phyloP scores from a whole-genome alignment of 2,888 invertebrate genomes.

The Dicycla oo region DNA sequence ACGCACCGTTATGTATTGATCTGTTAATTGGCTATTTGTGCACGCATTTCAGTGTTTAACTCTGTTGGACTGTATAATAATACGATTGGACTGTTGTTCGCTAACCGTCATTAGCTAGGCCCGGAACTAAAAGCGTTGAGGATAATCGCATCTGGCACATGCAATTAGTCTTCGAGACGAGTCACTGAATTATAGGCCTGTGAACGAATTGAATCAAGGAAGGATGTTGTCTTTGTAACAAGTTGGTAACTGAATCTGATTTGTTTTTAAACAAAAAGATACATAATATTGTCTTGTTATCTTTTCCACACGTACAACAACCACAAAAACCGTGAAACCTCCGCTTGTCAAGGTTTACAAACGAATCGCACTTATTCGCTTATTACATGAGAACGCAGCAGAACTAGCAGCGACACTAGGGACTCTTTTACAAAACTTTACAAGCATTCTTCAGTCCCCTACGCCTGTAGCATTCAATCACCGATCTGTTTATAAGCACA shows the following conservation, averaged over 20 bases:
- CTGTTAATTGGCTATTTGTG: slow-evolving; percentile 53
- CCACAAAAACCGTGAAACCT: background rate
- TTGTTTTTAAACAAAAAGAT: background rate
- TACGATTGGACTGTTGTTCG: slow-evolving; percentile 37
- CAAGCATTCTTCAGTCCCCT: slow-evolving; percentile 37
- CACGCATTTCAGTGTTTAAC: slow-evolving; percentile 38
- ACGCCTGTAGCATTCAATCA: slow-evolving; percentile 24
- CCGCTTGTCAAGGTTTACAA: background rate
- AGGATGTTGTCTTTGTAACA: background rate
- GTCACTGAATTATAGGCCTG: background rate
- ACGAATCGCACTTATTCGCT: slow-evolving; percentile 28
- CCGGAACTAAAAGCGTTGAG: slow-evolving; percentile 14
- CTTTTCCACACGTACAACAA: background rate
- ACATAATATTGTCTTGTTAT: background rate
- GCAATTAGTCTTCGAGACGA: slow-evolving; percentile 3
- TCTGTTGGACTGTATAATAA: slow-evolving; percentile 23
- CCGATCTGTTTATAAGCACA: slow-evolving; percentile 45
- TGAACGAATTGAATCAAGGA: slow-evolving; percentile 10
- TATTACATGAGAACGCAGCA: slow-evolving; percentile 23
- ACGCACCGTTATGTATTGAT: slow-evolving; percentile 45
- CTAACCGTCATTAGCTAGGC: slow-evolving; percentile 33
- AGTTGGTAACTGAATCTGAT: background rate
- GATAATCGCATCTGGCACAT: slow-evolving; percentile 36
- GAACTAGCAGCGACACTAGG: slow-evolving; percentile 26
- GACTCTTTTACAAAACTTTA: slow-evolving; percentile 30